These are phyloP conservation scores for Elysia crispata DNA, from an alignment of 2,888 invertebrate genomes.

Conservation along the genomic window DNA sequence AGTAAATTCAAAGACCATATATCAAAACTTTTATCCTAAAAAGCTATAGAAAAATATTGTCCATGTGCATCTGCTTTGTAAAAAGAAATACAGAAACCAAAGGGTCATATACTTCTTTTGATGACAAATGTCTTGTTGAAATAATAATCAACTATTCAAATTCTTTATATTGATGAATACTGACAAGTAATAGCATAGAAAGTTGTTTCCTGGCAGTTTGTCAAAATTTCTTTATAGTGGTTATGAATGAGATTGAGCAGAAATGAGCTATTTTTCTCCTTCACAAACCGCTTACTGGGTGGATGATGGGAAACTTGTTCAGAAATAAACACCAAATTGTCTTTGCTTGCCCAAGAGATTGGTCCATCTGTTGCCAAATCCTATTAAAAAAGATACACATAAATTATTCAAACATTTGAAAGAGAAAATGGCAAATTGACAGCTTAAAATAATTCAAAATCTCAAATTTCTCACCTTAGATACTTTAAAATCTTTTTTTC, in stretches of 20 bases:
- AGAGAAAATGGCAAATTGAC: too few relatives aligned
- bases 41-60: too few relatives aligned
- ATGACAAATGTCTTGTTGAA: neutral
- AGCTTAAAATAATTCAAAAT: conserved; percentile 23
- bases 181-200: neutral
- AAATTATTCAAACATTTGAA: too few relatives aligned
- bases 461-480: neutral
- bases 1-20: too few relatives aligned
- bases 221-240: too few relatives aligned
- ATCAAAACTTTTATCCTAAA: too few relatives aligned
- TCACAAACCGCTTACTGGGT: conserved; percentile 83
- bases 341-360: conserved; percentile 91
- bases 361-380: conserved; percentile 84
- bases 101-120: neutral
- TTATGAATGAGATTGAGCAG: neutral
- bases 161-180: too few relatives aligned
- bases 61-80: too few relatives aligned
- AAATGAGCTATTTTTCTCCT: neutral
- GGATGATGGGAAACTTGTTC: conserved; percentile 99
- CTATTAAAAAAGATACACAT: conserved; percentile 53
- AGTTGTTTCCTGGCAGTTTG: neutral
- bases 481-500: too few relatives aligned
- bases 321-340: conserved; percentile 95
- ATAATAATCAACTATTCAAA: too few relatives aligned
- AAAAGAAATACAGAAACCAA: too few relatives aligned